A percentile compares a stretch with the other conserved stretches of the same genome.
Evolutionary conservation across 2,797 vertebrate genomes (phyloP).

Genomic region (Melanotaenia parkinsoni): DNA sequence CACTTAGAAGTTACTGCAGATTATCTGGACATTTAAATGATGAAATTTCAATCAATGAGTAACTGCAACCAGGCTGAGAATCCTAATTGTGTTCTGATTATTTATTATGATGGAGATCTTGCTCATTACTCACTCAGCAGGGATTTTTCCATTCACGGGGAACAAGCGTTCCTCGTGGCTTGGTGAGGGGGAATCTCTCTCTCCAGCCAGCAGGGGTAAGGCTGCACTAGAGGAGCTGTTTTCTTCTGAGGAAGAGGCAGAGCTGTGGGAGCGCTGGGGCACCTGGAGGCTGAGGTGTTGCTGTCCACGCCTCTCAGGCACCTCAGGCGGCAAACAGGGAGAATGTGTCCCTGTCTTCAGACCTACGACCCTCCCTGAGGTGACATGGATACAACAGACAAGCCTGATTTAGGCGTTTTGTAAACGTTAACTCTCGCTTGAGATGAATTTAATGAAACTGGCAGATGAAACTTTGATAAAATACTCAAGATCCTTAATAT

Average conservation of each 20-base stretch:
- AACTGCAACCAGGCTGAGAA: not conserved
- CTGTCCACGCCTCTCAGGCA: conserved; percentile 83
- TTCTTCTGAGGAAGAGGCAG: conserved; percentile 95
- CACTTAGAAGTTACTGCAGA: not conserved
- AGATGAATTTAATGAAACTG: not conserved
- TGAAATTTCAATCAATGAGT: not conserved
- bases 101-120: not conserved
- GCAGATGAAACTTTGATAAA: not conserved
- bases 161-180: conserved; percentile 84
- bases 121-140: conserved; percentile 85
- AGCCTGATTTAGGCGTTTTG: not conserved
- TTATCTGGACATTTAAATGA: not conserved
- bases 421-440: not conserved
- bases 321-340: conserved; percentile 85
- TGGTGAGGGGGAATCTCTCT: conserved; percentile 91
- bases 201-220: conserved; percentile 90
- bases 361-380: conserved; percentile 83
- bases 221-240: conserved; percentile 95
- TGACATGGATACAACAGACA: not conserved
- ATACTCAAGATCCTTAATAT: not conserved
- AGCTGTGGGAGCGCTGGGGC: conserved; percentile 92
- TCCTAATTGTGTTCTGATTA: not conserved
- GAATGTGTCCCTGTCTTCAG: conserved; percentile 87
- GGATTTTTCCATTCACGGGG: conserved; percentile 81
- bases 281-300: conserved; percentile 94